Evolutionary conservation across 2,888 invertebrate species (phyloP).

Genomic region (Eupithecia exiguata): DNA sequence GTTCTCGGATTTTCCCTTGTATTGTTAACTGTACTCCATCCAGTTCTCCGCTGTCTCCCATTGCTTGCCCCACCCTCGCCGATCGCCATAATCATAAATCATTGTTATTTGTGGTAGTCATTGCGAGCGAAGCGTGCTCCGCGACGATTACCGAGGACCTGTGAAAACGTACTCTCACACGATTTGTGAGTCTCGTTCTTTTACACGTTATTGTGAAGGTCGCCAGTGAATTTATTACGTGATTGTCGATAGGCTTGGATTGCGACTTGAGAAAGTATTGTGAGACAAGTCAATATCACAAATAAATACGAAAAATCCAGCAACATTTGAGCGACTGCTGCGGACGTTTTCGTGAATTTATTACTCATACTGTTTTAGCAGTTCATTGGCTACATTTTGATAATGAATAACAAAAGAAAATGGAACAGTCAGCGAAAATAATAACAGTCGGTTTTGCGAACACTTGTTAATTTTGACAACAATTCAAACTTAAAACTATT

Average conservation of each 20-base stretch:
- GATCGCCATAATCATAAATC: constrained; percentile 73
- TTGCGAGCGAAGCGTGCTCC: constrained; percentile 66
- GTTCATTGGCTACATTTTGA: background rate
- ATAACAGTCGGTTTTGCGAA: no score
- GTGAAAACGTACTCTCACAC: constrained; percentile 51
- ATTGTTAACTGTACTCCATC: background rate
- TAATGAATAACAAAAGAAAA: background rate
- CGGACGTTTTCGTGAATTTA: background rate
- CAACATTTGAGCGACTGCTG: background rate
- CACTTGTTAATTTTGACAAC: no score
- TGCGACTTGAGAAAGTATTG: background rate
- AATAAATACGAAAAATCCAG: background rate
- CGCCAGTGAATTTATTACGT: background rate
- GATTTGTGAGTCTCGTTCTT: constrained; percentile 7
- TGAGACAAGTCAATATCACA: background rate
- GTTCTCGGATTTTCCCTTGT: no score
- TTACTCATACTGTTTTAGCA: background rate
- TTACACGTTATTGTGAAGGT: constrained; percentile 5
- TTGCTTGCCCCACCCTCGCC: constrained; percentile 36
- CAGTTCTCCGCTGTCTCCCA: background rate
- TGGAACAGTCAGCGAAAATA: no score
- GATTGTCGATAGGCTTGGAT: background rate
- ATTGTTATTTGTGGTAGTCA: constrained; percentile 79
- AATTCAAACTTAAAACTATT: no score
- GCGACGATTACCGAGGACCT: constrained; percentile 72